Conservation (phyloP, 2,113 vertebrate species). For the Xenus cinereus region DNA sequence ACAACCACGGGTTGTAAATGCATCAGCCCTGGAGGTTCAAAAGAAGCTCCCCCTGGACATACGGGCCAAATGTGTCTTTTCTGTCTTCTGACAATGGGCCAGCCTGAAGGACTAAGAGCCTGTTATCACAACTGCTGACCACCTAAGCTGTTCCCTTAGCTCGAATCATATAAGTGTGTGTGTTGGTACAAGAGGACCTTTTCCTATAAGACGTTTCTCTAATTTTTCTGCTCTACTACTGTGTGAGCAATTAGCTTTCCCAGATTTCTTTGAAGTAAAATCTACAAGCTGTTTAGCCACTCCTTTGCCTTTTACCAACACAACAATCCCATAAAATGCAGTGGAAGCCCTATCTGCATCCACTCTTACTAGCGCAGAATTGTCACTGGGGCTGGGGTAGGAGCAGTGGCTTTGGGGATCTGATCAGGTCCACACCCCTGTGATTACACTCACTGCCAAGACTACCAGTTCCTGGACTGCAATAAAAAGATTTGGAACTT, state of each 20-base stretch:
- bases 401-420: background rate
- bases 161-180: background rate
- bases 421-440: background rate
- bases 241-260: background rate
- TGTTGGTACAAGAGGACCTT: background rate
- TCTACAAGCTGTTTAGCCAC: background rate
- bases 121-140: background rate
- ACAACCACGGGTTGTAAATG: background rate
- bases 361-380: background rate
- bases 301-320: background rate
- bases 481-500: background rate
- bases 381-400: background rate
- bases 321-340: background rate
- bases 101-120: background rate
- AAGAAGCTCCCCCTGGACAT: background rate
- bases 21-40: background rate
- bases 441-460: background rate
- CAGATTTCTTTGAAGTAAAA: background rate
- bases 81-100: background rate
- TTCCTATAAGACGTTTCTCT: background rate
- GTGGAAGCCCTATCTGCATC: background rate
- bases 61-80: background rate
- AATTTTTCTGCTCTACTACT: background rate
- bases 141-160: background rate
- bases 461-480: background rate